Base-by-base conservation (phyloP, 2,797 vertebrate genomes). In the Phoebastria nigripes region DNA sequence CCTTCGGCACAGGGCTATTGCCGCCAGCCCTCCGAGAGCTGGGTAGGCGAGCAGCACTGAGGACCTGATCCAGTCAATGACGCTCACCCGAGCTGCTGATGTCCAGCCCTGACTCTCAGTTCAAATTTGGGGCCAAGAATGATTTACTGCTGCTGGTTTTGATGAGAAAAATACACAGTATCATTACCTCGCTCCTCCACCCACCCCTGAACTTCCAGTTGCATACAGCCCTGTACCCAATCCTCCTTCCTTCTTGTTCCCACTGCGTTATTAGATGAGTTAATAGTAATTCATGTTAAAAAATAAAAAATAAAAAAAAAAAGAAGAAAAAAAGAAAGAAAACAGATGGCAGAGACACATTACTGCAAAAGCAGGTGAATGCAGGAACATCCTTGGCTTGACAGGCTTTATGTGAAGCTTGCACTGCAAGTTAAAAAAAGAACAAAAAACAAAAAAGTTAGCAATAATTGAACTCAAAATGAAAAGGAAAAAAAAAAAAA, bases 341-440 rank as follows among this genome's bases (percentile, higher is more conserved):
- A 96, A 98, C 95, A 98, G 96, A 98, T 98, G 98, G 97, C 98
- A 97, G 97, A 98, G 94, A 98, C 97, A 98, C 98, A 97, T 97
- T 98, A 98, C 98, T 98, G 98, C 98, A 98, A 98, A 98, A 98
- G 98, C 98, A 98, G 98, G 98, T 98, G 98, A 98, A 98, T 98
- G 98, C 98, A 98, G 98, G 98, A 98, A 98, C 97, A 97, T 98
- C 98, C 98, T 98, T 98, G 98, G 98, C 98, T 98, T 95, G 98
- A 97, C 98, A 98, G 98, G 97, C 98, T 98, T 98, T 98, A 98
- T 98, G 98, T 98, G 98, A 98, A 98, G 98, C 98, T 98, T 98
- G 98, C 98, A 98, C 98, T 98, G 98, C 97, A 98, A 98, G 98
- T 98, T 98, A 98, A 98, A 98, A 96, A 98, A 97, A 98, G 96